phyloP scores from a whole-genome alignment of 2,888 invertebrate species.

The Celastrina argiolus region DNA sequence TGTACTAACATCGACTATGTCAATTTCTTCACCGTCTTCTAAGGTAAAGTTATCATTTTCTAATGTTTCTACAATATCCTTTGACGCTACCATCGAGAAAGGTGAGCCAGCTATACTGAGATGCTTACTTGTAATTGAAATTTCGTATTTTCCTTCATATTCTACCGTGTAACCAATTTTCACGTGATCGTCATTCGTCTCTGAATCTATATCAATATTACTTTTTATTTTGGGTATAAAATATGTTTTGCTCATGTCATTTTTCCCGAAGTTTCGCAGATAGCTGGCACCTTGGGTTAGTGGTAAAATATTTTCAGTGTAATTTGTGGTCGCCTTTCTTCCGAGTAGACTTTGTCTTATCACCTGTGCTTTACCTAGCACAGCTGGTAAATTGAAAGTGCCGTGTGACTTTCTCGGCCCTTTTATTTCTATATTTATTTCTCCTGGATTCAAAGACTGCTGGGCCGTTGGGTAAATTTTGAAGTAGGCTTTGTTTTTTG shows the following conservation, averaged over 20 bases:
- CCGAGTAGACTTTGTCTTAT: constrained; percentile 66
- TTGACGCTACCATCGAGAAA: constrained; percentile 67
- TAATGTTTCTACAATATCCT: constrained; percentile 53
- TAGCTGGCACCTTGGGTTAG: constrained; percentile 67
- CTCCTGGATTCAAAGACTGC: constrained; percentile 66
- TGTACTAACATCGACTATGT: constrained; percentile 62
- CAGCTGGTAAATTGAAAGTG: constrained; percentile 60
- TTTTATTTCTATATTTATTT: constrained; percentile 67
- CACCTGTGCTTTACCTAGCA: constrained; percentile 67
- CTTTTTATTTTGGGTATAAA: constrained; percentile 68
- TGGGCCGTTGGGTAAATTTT: constrained; percentile 78
- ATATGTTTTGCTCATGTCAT: constrained; percentile 68
- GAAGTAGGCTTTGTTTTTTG: constrained; percentile 74
- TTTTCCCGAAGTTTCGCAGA: constrained; percentile 63
- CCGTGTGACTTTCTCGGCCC: constrained; percentile 72
- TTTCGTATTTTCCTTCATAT: constrained; percentile 75
- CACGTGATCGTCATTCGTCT: constrained; percentile 64
- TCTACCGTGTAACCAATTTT: constrained; percentile 73
- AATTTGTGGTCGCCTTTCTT: constrained; percentile 53
- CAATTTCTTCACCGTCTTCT: constrained; percentile 71
- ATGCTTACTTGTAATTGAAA: constrained; percentile 76
- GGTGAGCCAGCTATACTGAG: constrained; percentile 79
- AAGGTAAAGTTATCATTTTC: constrained; percentile 60
- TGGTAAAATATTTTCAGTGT: constrained; percentile 61
- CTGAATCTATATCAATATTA: constrained; percentile 72